Evolutionary conservation across 30 jellyfish, hydroid and myxozoan species (phyloP), one percentile per base, ranked within the genome.

Genomic region (Turritopsis rubra): DNA sequence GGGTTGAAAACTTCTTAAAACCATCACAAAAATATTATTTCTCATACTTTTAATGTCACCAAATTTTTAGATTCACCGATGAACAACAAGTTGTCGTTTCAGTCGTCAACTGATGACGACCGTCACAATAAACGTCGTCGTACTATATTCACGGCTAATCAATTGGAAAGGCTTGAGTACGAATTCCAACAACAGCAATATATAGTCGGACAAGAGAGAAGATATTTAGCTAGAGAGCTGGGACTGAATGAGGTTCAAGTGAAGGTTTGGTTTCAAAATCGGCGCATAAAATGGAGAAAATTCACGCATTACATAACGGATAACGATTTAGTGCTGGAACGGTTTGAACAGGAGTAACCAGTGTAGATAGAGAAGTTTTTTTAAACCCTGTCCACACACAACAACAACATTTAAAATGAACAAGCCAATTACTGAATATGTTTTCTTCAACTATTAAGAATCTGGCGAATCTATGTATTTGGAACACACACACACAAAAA

Each of bases 171-270:
- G 1, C 95, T 94, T 29, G 99, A 94, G 66, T 94, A 89, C 82
- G 99, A 94, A 70, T 94, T 94, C 75, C 97, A 94, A 60, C 99
- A 94, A 60, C 99, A 94, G 68, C 99, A 94, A 72, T 94, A 94
- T 71, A 89, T 94, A 41, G 99, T 94, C 29, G 99, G 99, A 21
- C 99, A 94, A 74, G 99, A 94, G 83, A 82, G 99, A 80, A 86
- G 91, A 52, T 94, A 86, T 75, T 91, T 94, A 70, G 99, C 99
- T 0, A 81, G 85, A 31, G 96, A 89, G 54, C 91, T 94, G 26
- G 99, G 99, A 21, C 90, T 94, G 54, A 89, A 94, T 60, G 99
- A 94, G 75, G 91, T 94, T 53, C 99, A 94, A 83, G 99, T 94
- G 8, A 94, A 94, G 74, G 99, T 94, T 21, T 86, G 90, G 94